Conservation (phyloP, 2,888 invertebrate species). For the Lithodes maja region DNA sequence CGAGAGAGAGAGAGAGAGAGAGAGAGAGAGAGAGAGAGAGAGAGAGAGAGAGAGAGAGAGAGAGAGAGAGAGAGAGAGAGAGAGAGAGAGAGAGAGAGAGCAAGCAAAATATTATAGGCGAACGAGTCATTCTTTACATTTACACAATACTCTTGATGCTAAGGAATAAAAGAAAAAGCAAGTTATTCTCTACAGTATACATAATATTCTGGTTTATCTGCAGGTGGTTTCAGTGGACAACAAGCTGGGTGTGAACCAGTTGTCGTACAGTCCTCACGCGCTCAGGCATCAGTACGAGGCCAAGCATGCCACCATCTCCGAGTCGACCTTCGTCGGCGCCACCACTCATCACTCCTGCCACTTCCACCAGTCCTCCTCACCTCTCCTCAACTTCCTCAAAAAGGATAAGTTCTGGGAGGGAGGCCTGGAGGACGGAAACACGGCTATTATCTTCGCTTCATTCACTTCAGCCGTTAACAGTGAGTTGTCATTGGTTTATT, state of each 20-base stretch:
- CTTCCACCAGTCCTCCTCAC: conserved; percentile 24
- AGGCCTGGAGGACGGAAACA: conserved; percentile 34
- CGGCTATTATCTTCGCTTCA: conserved; percentile 37
- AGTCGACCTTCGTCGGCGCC: conserved; percentile 41
- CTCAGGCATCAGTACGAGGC: conserved; percentile 15
- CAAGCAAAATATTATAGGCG: neutral
- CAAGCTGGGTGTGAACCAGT: conserved; percentile 36
- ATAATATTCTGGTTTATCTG: too few species aligned
- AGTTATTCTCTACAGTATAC: too few species aligned
- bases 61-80: neutral
- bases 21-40: too few species aligned
- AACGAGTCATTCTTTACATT: too few species aligned
- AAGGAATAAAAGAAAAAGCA: too few species aligned
- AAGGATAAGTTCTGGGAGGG: neutral
- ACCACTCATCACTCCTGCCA: conserved; percentile 43
- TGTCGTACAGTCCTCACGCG: conserved; percentile 28
- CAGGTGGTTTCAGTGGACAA: conserved; percentile 42
- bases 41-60: conserved; percentile 7
- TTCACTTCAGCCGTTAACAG: conserved; percentile 36
- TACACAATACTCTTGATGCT: too few species aligned
- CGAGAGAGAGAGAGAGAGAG: too few species aligned
- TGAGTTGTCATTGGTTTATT: neutral
- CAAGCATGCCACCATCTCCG: conserved; percentile 29
- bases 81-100: too few species aligned
- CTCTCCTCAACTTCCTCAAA: neutral